A percentile compares a stretch with the other conserved stretches of the same genome.
Evolutionary conservation across 2,888 invertebrate genomes (phyloP).

Genomic region (Drosophila incognita): DNA sequence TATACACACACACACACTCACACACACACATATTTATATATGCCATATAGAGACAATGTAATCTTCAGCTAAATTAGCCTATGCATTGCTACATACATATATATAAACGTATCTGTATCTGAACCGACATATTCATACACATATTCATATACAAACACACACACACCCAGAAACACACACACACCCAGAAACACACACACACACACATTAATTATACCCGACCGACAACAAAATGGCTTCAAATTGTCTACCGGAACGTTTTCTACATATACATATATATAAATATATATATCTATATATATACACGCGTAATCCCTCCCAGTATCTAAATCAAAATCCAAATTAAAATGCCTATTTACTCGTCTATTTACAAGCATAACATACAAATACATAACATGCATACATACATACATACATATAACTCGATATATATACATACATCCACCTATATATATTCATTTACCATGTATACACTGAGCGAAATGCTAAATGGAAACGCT

Average conservation of each 20-base stretch:
- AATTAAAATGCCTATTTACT: constrained; percentile 72
- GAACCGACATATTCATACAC: constrained; percentile 66
- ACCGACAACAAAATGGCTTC: constrained; percentile 59
- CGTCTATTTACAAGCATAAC: constrained; percentile 57
- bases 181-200: constrained; percentile 4
- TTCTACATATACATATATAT: constrained; percentile 25
- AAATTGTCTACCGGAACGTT: constrained; percentile 51
- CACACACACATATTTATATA: constrained; percentile 7
- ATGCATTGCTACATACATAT: constrained; percentile 39
- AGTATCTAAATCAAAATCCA: constrained; percentile 45
- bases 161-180: constrained; percentile 1
- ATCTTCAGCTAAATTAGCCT: constrained; percentile 29
- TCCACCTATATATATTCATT: constrained; percentile 51
- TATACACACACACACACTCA: constrained; percentile 8
- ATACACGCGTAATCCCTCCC: constrained; percentile 48
- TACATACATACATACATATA: constrained; percentile 25
- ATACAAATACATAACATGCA: constrained; percentile 7
- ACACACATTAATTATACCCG: constrained; percentile 42
- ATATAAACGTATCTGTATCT: constrained; percentile 70
- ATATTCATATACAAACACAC: constrained; percentile 28
- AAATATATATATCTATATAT: constrained; percentile 4
- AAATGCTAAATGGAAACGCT: constrained; percentile 75
- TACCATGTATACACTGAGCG: constrained; percentile 74
- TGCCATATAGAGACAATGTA: constrained; percentile 12
- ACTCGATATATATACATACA: constrained; percentile 24